Percentiles rank a stretch among this genome's conserved stretches.
Conservation (phyloP, 1,140 invertebrate genomes). For the Megalopta genalis region DNA sequence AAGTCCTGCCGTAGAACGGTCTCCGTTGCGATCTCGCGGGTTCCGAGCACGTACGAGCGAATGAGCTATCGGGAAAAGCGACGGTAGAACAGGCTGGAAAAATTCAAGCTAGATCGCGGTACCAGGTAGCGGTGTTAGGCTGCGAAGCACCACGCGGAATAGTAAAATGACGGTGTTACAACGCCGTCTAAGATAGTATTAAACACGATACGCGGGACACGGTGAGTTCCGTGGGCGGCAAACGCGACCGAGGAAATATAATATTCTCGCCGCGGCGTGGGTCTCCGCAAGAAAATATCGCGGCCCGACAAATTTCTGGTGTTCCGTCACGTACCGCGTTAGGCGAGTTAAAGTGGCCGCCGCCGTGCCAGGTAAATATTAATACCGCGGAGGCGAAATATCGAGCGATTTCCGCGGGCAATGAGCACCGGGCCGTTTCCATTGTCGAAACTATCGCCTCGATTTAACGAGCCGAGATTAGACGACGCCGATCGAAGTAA, state of each 20-base stretch:
- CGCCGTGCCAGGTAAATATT: too few species aligned
- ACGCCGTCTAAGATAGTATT: neutral
- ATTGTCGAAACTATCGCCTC: too few species aligned
- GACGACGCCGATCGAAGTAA: too few species aligned
- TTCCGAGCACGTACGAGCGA: neutral
- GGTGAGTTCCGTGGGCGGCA: neutral
- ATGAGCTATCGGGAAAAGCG: neutral
- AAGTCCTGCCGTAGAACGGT: neutral
- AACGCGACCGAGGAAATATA: neutral
- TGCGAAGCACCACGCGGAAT: neutral
- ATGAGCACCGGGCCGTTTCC: too few species aligned
- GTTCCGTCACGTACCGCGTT: too few species aligned
- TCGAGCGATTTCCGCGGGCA: too few species aligned
- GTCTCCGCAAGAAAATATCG: neutral
- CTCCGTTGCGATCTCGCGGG: neutral
- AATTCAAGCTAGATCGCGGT: neutral
- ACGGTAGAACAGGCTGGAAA: neutral
- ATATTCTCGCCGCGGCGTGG: neutral
- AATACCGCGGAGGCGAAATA: too few species aligned
- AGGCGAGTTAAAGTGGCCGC: too few species aligned
- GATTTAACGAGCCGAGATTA: too few species aligned
- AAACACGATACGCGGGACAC: constrained; percentile 1
- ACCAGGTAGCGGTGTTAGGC: neutral
- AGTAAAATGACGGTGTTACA: neutral
- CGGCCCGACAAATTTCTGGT: neutral